Evolutionary conservation across 2,888 invertebrate genomes (phyloP).

Genomic region (Eulithis testata): DNA sequence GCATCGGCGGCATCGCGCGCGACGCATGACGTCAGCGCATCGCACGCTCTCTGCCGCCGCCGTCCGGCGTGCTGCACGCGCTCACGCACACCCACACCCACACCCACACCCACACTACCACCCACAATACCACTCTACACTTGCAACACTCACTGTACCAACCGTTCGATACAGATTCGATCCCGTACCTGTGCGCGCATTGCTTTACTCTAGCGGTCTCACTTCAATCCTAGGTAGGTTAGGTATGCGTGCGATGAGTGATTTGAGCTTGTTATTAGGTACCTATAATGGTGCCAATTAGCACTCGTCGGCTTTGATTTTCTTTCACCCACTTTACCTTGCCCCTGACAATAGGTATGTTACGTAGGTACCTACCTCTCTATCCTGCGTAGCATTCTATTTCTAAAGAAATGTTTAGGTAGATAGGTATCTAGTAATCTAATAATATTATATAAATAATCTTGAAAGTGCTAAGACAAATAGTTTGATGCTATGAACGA

Average conservation of each 20-base stretch:
- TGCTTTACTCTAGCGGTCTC: constrained; percentile 1
- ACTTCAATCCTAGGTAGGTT: no score
- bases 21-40: constrained; percentile 74
- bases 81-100: constrained; percentile 18
- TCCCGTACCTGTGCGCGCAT: constrained; percentile 1
- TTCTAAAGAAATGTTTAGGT: no score
- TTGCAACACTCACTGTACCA: background rate
- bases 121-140: no score
- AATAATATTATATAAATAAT: no score
- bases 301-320: no score
- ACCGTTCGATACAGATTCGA: constrained; percentile 3
- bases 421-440: no score
- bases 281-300: no score
- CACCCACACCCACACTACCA: constrained; percentile 18
- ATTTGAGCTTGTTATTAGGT: no score
- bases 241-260: no score
- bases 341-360: background rate
- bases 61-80: constrained; percentile 21
- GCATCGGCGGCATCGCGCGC: constrained; percentile 66
- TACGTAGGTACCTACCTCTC: background rate
- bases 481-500: no score
- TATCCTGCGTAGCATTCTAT: background rate
- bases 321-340: no score
- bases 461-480: no score
- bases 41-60: constrained; percentile 54